Evolutionary conservation across 2,113 vertebrate genomes (phyloP).

Genomic region (Hippocampus guttulatus): DNA sequence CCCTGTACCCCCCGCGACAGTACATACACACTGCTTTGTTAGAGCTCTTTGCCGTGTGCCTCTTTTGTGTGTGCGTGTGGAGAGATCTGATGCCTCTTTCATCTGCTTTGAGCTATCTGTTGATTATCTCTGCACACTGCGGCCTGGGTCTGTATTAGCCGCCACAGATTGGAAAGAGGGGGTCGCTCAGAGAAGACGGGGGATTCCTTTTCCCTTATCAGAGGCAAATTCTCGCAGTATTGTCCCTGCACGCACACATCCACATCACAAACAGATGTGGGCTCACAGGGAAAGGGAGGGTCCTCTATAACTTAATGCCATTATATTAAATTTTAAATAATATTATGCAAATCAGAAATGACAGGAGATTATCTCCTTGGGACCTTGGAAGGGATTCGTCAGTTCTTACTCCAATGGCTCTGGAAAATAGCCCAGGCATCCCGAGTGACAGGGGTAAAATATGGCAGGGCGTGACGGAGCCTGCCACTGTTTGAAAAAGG

Average conservation of each 20-base stretch:
- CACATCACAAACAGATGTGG: slow-evolving; percentile 55
- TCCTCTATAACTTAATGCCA: slow-evolving; percentile 69
- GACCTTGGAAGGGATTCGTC: slow-evolving; percentile 70
- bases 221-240: slow-evolving; percentile 32
- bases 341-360: slow-evolving; percentile 76
- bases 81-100: slow-evolving; percentile 54
- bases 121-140: slow-evolving; percentile 51
- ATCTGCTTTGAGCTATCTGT: slow-evolving; percentile 62
- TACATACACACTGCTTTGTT: slow-evolving; percentile 53
- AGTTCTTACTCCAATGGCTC: slow-evolving; percentile 71
- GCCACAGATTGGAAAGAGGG: slow-evolving; percentile 42
- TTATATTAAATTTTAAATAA: slow-evolving; percentile 77
- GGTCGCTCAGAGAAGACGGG: slow-evolving; percentile 36
- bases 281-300: slow-evolving; percentile 47
- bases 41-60: slow-evolving; percentile 18
- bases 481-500: slow-evolving; percentile 56
- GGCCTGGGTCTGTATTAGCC: slow-evolving; percentile 35
- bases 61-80: slow-evolving; percentile 27
- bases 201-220: slow-evolving; percentile 42
- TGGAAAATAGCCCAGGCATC: slow-evolving; percentile 69
- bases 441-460: slow-evolving; percentile 51
- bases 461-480: slow-evolving; percentile 67
- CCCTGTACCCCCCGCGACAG: slow-evolving; percentile 34
- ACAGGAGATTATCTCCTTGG: slow-evolving; percentile 76
- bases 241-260: slow-evolving; percentile 9